Base-by-base conservation (phyloP, 2,797 vertebrate genomes). In the Merluccius polli region DNA sequence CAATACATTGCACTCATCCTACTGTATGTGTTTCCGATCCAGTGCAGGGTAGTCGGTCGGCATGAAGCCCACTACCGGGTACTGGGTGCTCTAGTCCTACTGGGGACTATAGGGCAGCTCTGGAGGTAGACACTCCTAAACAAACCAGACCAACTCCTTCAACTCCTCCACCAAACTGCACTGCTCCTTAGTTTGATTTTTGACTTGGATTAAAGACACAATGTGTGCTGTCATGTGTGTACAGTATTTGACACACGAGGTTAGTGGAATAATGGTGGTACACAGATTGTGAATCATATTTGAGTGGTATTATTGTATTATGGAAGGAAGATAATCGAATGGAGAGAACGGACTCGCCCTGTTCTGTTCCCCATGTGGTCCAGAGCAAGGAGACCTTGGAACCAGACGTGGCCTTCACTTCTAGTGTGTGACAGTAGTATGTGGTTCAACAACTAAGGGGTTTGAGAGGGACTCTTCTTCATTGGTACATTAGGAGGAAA, bases 71-170 rank as follows among this genome's bases (percentile, higher is more conserved):
- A 80, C 84, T 88, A 27, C 73, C 86, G 73, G 81, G 78, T 78
- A 87, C 72, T 5, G 82, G 86, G 77, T 84, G 82, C 85, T 71
- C 76, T 83, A 30, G 89, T 4, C 71, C 77, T 84, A 70, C 84
- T 82, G 81, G 83, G 73, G 79, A 85, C 67, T 89, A 88, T 41
- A 88, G 90, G 31, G 87, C 81, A 71, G 81, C 77, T 72, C 75
- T 73, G 76, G 82, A 91, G 73, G 84, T 79, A 69, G 84, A 89
- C 70, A 89, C 83, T 71, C 74, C 83, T 92, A 48, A 48, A 21
- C 44, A 48, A 48, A 48, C 6, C 44, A 48, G 44, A 21, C 15
- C 3, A 18, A 48, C 16, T 21, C 44, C 44, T 48, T 48, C 16
- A 41, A 21, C 21, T 48, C 44, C 44, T 48, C 44, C 44, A 13